Evolutionary conservation across 2,888 invertebrate species (phyloP).

Genomic region (Opisthograptis luteolata): DNA sequence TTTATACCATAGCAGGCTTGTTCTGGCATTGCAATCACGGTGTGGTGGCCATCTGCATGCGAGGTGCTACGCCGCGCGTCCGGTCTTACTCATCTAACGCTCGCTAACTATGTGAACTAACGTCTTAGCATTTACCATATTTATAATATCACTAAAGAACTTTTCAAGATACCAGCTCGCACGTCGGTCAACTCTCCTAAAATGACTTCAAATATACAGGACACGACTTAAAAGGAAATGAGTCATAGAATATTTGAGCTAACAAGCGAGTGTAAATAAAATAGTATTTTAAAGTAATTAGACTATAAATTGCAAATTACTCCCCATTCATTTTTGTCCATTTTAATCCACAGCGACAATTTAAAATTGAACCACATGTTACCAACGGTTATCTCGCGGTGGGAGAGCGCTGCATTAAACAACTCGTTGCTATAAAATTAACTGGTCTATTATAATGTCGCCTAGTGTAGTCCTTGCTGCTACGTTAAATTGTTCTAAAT

Average conservation of each 20-base stretch:
- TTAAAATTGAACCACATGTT: conserved; percentile 36
- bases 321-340: conserved; percentile 3
- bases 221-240: neutral
- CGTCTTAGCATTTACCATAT: conserved; percentile 52
- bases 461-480: conserved; percentile 22
- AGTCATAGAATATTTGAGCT: no score
- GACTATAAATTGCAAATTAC: neutral
- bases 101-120: conserved; percentile 62
- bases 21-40: conserved; percentile 79
- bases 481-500: conserved; percentile 47
- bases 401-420: conserved; percentile 64
- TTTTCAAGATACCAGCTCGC: conserved; percentile 3
- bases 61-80: conserved; percentile 66
- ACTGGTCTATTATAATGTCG: conserved; percentile 38
- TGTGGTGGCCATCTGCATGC: conserved; percentile 73
- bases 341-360: conserved; percentile 14
- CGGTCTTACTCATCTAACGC: conserved; percentile 78
- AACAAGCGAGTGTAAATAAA: no score
- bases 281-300: no score
- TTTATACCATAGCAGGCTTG: conserved; percentile 76
- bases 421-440: conserved; percentile 43
- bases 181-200: neutral
- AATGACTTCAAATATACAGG: neutral
- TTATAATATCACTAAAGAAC: conserved; percentile 26
- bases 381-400: conserved; percentile 58